Evolutionary conservation across 2,888 invertebrate genomes (phyloP), one percentile per base, ranked within the genome.

Genomic region (Nyleta sp.): DNA sequence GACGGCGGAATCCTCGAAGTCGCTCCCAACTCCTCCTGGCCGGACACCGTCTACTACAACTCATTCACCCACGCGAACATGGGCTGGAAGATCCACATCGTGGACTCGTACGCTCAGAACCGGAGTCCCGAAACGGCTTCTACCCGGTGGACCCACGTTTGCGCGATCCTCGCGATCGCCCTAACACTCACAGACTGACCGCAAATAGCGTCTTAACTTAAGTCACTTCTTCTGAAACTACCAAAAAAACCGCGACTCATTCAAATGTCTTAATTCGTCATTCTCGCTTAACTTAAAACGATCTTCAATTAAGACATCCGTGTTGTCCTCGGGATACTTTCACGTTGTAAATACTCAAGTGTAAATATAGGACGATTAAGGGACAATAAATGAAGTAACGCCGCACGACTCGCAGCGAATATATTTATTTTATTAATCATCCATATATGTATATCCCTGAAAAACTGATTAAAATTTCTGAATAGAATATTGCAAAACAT

Each of bases 1-100:
- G 93, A 95, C 22, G 93, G 96, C 5, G 96, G 95, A 0, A 91
- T 94, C 59, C 92, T 98, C 62, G 93, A 93, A 87, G 94, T 98
- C 53, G 95, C 96, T 20, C 98, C 98, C 24, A 97, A 98, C 90
- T 93, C 95, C 48, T 94, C 96, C 1, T 97, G 97, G 95, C 98
- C 98, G 0, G 97, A 98, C 91, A 92, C 94, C 24, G 96, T 98
- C 18, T 98, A 98, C 91, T 97, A 97, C 90, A 96, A 98, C 92
- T 97, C 97, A 74, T 98, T 96, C 91, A 96, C 97, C 2, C 97
- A 97, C 86, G 94, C 96, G 22, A 97, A 98, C 91, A 98, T 98
- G 97, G 98, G 98, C 77, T 98, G 97, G 93, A 96, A 96, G 90
- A 97, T 98, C 87, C 95, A 95, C 91, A 94, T 98, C 20, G 95